phyloP scores from a whole-genome alignment of 2,888 invertebrate species.

The Thereva nobilitata region DNA sequence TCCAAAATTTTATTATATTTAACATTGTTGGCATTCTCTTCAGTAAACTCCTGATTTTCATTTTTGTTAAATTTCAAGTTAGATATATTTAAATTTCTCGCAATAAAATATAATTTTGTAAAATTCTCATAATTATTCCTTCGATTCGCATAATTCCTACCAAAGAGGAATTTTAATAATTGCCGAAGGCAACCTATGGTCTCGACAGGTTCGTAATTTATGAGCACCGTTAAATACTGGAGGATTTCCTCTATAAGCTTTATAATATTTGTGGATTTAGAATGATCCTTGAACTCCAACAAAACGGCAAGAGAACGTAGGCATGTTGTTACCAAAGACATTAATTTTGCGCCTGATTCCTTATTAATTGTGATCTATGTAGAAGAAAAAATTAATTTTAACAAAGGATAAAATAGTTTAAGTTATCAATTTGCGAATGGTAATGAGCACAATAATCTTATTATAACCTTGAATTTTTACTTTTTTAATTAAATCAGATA shows the following conservation, averaged over 20 bases:
- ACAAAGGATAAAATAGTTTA: neutral
- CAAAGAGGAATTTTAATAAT: conserved; percentile 72
- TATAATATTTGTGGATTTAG: conserved; percentile 38
- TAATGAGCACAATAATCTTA: no score
- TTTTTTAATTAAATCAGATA: no score
- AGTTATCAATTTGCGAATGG: no score
- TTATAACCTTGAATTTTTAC: no score
- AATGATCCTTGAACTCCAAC: conserved; percentile 50
- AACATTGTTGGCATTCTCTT: conserved; percentile 7
- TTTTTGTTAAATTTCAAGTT: conserved; percentile 30
- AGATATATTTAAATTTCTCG: conserved; percentile 40
- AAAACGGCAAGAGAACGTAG: conserved; percentile 54
- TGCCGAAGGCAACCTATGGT: conserved; percentile 76
- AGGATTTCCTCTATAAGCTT: conserved; percentile 72
- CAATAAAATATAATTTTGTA: conserved; percentile 49
- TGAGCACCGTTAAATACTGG: conserved; percentile 69
- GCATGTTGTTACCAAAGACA: conserved; percentile 54
- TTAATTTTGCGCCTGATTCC: conserved; percentile 74
- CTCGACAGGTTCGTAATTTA: conserved; percentile 68
- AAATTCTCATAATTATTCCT: conserved; percentile 48
- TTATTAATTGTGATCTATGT: conserved; percentile 75
- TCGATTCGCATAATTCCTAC: conserved; percentile 65
- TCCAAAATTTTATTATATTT: conserved; percentile 52
- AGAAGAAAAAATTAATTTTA: conserved; percentile 17
- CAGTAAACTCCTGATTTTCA: conserved; percentile 43